A percentile compares a stretch with the other conserved stretches of the same genome.
phyloP scores from a whole-genome alignment of 2,113 vertebrate species.

The Lipotes vexillifer region DNA sequence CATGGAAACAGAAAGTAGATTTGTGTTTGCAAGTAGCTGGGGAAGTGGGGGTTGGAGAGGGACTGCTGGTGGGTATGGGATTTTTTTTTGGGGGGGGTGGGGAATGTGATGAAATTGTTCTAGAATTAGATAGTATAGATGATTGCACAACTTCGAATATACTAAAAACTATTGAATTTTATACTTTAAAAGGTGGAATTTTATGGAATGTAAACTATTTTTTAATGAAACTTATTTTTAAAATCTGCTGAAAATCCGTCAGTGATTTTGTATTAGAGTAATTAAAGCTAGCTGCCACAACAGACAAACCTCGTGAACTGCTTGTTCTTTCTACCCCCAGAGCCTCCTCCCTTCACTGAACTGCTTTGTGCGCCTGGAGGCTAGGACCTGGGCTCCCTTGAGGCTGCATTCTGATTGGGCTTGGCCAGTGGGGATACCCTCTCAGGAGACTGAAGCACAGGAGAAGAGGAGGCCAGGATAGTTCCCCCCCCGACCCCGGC shows the following conservation, averaged over 20 bases:
- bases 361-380: not conserved
- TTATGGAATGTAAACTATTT: not conserved
- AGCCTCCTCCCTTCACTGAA: not conserved
- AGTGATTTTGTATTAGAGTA: not conserved
- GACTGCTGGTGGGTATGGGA: not conserved
- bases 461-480: not conserved
- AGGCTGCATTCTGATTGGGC: not conserved
- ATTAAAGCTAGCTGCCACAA: not conserved
- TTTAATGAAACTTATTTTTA: not conserved
- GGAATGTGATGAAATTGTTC: not conserved
- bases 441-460: not conserved
- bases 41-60: not conserved
- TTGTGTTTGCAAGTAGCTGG: not conserved
- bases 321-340: not conserved
- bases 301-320: not conserved
- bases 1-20: not conserved
- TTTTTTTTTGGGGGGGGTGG: not conserved
- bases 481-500: not conserved
- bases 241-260: not conserved
- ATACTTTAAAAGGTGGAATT: not conserved
- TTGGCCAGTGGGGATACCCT: not conserved
- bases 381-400: not conserved
- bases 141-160: not conserved
- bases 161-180: not conserved
- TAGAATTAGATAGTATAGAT: not conserved